These are phyloP conservation scores for Micromys minutus DNA, from an alignment of 2,113 vertebrate genomes.

Conservation along the genomic window DNA sequence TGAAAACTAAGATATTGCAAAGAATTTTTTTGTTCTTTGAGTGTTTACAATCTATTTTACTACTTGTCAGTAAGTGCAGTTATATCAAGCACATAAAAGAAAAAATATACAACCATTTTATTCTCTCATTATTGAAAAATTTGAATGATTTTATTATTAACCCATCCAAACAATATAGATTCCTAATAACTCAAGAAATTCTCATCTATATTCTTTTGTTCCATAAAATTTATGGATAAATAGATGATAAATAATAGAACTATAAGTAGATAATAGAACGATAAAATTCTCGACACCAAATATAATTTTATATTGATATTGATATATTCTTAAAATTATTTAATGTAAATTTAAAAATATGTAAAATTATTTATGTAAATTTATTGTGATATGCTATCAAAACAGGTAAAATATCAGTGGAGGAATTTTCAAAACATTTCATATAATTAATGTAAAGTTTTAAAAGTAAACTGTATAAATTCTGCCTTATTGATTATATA, in stretches of 20 bases:
- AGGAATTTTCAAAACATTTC: neutral
- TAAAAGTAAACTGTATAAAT: neutral
- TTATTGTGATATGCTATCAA: neutral
- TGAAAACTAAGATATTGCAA: neutral
- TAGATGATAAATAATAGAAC: no score
- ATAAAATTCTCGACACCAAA: neutral
- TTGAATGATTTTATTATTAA: neutral
- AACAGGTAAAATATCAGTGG: constrained; percentile 5
- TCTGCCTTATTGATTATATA: neutral
- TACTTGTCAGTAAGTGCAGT: neutral
- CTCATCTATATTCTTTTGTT: neutral
- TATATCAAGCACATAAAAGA: neutral
- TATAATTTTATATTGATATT: neutral
- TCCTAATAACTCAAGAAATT: neutral
- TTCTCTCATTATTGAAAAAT: neutral
- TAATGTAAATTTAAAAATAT: neutral
- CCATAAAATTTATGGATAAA: neutral
- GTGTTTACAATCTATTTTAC: neutral
- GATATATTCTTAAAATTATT: neutral
- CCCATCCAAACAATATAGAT: neutral
- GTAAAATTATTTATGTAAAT: neutral
- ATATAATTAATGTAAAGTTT: neutral
- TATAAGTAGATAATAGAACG: neutral
- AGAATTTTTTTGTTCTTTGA: neutral
- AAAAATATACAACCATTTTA: neutral